Evolutionary conservation across 1,140 invertebrate genomes (phyloP).

Genomic region (Drosophila pseudoobscura): DNA sequence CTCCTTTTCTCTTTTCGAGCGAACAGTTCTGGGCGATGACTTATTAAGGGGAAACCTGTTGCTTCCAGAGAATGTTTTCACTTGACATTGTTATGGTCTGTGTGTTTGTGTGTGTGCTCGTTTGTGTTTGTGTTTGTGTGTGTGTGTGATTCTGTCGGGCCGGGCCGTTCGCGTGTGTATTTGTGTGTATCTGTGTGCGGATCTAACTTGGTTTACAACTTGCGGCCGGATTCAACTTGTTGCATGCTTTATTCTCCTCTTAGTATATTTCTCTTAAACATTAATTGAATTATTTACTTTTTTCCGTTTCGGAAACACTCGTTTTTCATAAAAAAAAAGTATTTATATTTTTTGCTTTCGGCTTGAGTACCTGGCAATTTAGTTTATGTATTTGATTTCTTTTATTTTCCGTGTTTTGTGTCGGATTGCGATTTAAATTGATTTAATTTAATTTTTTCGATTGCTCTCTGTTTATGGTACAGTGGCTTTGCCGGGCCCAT

Average conservation of each 20-base stretch:
- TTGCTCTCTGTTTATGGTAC: constrained; percentile 30
- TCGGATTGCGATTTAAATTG: constrained; percentile 45
- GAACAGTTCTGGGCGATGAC: constrained; percentile 66
- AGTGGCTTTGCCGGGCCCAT: constrained; percentile 64
- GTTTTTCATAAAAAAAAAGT: constrained; percentile 52
- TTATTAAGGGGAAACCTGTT: constrained; percentile 80
- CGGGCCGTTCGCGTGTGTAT: constrained; percentile 40
- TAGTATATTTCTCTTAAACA: constrained; percentile 47
- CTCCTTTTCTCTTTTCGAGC: constrained; percentile 25
- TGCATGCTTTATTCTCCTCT: constrained; percentile 62
- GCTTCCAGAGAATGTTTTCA: constrained; percentile 81
- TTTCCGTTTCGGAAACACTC: constrained; percentile 51
- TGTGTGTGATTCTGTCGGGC: constrained; percentile 22
- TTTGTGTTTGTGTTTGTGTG: constrained; percentile 21
- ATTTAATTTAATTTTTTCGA: constrained; percentile 39
- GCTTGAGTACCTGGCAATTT: constrained; percentile 40
- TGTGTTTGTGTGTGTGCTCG: constrained; percentile 5
- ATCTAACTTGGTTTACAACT: constrained; percentile 77
- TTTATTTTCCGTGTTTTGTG: constrained; percentile 36
- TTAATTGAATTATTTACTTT: constrained; percentile 57
- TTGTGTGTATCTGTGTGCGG: constrained; percentile 48
- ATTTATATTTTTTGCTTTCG: constrained; percentile 40
- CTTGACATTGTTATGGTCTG: constrained; percentile 75
- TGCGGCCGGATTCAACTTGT: constrained; percentile 72
- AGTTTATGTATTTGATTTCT: constrained; percentile 39